Conservation (phyloP, 2,113 vertebrate genomes). For the Oncorhynchus tshawytscha region DNA sequence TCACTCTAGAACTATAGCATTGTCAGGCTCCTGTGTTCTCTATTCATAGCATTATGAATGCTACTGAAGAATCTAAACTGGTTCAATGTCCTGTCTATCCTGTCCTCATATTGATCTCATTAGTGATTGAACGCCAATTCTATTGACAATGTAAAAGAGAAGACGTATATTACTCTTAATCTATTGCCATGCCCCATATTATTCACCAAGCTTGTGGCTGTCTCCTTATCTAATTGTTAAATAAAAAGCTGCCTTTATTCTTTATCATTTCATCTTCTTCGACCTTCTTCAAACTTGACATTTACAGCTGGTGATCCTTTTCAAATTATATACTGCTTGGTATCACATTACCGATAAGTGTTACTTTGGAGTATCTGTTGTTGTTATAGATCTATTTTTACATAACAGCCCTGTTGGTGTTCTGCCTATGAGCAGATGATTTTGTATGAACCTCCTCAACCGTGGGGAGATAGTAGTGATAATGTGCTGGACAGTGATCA, state of each 20-base stretch:
- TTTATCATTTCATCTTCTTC: neutral
- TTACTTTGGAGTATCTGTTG: too few species aligned
- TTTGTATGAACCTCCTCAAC: too few species aligned
- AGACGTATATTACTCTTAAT: constrained; percentile 26
- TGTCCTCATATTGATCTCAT: constrained; percentile 42
- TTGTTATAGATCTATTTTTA: too few species aligned
- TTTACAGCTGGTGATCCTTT: constrained; percentile 31
- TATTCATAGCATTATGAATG: constrained; percentile 22
- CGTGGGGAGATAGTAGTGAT: too few species aligned
- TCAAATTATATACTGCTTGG: constrained; percentile 36
- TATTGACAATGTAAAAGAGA: constrained; percentile 39
- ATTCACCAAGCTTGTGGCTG: constrained; percentile 21
- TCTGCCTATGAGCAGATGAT: too few species aligned
- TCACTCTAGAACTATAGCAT: neutral
- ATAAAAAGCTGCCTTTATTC: neutral
- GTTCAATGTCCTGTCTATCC: constrained; percentile 16
- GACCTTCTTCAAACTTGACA: constrained; percentile 4
- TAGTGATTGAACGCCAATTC: constrained; percentile 48
- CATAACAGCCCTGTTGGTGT: too few species aligned
- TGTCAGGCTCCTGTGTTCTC: constrained; percentile 12
- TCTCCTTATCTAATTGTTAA: constrained; percentile 11
- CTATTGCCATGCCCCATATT: constrained; percentile 34
- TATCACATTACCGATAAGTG: constrained; percentile 44
- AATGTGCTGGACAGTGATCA: too few species aligned
- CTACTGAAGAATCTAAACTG: constrained; percentile 16